Conservation (phyloP, 2,797 vertebrate species). For the Peromyscus aztecus region DNA sequence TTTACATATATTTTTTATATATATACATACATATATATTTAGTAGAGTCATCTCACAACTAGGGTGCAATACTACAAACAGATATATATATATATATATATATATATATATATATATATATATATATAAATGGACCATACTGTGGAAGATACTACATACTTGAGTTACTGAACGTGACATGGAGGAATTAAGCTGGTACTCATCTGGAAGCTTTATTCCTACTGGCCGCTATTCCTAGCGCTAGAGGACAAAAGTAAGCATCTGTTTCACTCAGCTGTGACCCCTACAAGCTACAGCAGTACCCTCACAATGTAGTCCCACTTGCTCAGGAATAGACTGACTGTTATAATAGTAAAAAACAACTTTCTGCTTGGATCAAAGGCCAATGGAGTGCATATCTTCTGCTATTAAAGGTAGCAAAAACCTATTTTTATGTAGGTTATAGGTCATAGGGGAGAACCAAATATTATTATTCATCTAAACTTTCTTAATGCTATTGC, state of each 20-base stretch:
- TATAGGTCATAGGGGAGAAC: neutral
- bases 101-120: too few relatives aligned
- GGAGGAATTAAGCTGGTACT: neutral
- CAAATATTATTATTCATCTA: neutral
- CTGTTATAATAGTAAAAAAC: neutral
- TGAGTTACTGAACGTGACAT: neutral
- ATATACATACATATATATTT: neutral
- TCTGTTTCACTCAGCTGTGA: neutral
- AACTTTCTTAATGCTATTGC: neutral
- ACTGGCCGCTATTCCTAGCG: fast-evolving
- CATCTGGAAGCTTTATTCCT: neutral
- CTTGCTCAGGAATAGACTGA: neutral
- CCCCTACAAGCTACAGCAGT: neutral
- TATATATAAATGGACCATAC: too few relatives aligned
- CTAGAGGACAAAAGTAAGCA: neutral
- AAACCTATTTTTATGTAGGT: neutral
- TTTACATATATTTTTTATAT: too few relatives aligned
- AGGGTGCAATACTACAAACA: neutral
- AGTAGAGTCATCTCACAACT: neutral
- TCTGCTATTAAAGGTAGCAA: neutral
- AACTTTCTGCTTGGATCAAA: neutral
- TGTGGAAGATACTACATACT: neutral
- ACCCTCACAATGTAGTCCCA: neutral
- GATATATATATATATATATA: neutral
- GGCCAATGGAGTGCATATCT: neutral